Evolutionary conservation across 2,113 vertebrate genomes (phyloP).

Genomic region (Atrichornis clamosus): DNA sequence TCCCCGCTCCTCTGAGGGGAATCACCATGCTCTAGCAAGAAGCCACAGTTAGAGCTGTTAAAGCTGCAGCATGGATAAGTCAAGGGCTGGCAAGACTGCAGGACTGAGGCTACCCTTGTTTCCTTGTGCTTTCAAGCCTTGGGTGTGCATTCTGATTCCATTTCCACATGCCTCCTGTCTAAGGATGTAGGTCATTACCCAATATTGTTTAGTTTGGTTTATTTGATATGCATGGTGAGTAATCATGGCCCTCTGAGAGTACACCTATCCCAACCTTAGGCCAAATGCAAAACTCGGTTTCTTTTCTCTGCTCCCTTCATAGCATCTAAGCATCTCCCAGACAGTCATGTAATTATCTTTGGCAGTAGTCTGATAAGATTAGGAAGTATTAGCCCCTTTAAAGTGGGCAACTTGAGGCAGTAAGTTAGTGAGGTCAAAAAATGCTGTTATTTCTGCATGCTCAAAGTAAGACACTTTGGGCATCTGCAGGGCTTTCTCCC

Average conservation of each 20-base stretch:
- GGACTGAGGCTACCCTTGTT: neutral
- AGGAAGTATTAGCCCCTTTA: constrained; percentile 20
- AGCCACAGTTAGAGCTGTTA: neutral
- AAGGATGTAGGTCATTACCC: neutral
- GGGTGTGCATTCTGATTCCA: neutral
- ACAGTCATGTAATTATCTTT: constrained; percentile 7
- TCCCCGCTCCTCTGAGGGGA: neutral
- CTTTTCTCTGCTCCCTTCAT: neutral
- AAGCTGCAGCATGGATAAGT: neutral
- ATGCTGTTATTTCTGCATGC: neutral
- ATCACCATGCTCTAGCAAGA: neutral
- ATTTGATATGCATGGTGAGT: neutral
- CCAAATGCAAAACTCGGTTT: neutral
- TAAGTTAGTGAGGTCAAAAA: constrained; percentile 20
- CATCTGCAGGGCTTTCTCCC: neutral
- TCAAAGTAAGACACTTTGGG: neutral
- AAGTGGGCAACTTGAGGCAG: neutral
- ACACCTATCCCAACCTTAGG: neutral
- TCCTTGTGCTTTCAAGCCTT: neutral
- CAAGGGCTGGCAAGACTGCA: neutral
- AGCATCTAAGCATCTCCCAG: neutral
- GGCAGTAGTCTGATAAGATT: constrained; percentile 30
- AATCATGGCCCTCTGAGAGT: neutral
- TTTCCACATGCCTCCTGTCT: neutral
- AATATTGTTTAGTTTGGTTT: neutral